A percentile compares a stretch with the other conserved stretches of the same genome.
These are phyloP conservation scores for Nymphalis polychloros DNA, from an alignment of 2,888 invertebrate genomes.

Conservation along the genomic window DNA sequence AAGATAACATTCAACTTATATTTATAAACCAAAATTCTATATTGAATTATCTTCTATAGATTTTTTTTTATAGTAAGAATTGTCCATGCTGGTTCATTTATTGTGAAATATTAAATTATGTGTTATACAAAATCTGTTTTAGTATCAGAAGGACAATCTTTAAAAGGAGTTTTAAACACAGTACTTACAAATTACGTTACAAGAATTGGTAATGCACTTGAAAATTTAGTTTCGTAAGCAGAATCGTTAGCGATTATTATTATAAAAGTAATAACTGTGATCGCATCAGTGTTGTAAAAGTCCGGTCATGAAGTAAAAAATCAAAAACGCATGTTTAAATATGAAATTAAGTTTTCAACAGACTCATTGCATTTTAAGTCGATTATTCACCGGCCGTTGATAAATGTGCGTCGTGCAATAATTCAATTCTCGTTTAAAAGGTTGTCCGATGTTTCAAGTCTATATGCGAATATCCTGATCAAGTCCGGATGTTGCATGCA, in stretches of 20 bases:
- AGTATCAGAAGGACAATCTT: conserved; percentile 13
- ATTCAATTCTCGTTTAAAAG: conserved; percentile 74
- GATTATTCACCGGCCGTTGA: conserved; percentile 75
- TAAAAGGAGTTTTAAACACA: conserved; percentile 16
- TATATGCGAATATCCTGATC: conserved; percentile 26
- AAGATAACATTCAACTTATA: conserved; percentile 22
- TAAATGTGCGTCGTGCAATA: conserved; percentile 76
- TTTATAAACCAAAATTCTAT: conserved; percentile 14
- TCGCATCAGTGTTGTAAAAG: conserved; percentile 22
- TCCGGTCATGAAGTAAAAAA: conserved; percentile 20
- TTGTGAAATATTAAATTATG: conserved; percentile 10
- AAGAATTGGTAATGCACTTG: conserved; percentile 7
- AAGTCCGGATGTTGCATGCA: conserved; percentile 16
- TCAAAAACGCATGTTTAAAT: conserved; percentile 67
- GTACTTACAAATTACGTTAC: conserved; percentile 2
- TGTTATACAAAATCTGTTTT: conserved; percentile 11
- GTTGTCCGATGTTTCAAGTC: conserved; percentile 58
- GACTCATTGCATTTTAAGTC: conserved; percentile 68
- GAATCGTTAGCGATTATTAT: conserved; percentile 16
- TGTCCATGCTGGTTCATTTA: conserved; percentile 8
- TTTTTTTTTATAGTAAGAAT: background rate
- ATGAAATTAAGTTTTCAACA: conserved; percentile 77
- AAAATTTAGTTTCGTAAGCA: conserved; percentile 13
- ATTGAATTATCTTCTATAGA: conserved; percentile 8
- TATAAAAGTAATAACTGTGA: conserved; percentile 25